phyloP scores from a whole-genome alignment of 2,797 vertebrate genomes.

The Neostethus bicornis region DNA sequence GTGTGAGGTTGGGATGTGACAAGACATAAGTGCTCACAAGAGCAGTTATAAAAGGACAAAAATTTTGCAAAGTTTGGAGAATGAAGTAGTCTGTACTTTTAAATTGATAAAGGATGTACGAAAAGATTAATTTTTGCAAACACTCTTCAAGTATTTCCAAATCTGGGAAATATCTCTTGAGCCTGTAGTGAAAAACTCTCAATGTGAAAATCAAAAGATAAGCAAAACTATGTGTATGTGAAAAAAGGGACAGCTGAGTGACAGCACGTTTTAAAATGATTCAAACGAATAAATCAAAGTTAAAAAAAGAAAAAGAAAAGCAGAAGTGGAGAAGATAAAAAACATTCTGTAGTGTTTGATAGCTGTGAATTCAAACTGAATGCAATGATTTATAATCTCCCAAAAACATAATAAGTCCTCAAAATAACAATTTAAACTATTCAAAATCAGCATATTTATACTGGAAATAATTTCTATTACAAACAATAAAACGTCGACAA shows the following conservation, averaged over 20 bases:
- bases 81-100: conserved; percentile 2
- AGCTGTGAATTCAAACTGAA: background rate
- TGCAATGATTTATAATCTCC: too few species aligned
- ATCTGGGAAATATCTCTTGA: conserved; percentile 39
- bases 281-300: conserved; percentile 12
- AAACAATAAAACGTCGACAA: too few species aligned
- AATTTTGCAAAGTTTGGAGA: conserved; percentile 39
- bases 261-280: conserved; percentile 34
- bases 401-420: background rate
- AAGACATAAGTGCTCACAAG: conserved; percentile 45
- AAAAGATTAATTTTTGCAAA: conserved; percentile 33
- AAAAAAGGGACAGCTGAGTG: conserved; percentile 36
- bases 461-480: too few species aligned
- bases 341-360: background rate
- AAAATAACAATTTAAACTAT: too few species aligned
- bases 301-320: conserved; percentile 12
- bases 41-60: conserved; percentile 15
- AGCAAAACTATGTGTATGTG: conserved; percentile 38
- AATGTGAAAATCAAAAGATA: conserved; percentile 13
- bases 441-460: too few species aligned
- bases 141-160: conserved; percentile 34
- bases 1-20: conserved; percentile 18
- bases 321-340: conserved; percentile 46
- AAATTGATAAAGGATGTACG: conserved; percentile 20
- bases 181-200: conserved; percentile 10